Evolutionary conservation across 2,888 invertebrate genomes (phyloP).

Genomic region (Eupithecia subfuscata): DNA sequence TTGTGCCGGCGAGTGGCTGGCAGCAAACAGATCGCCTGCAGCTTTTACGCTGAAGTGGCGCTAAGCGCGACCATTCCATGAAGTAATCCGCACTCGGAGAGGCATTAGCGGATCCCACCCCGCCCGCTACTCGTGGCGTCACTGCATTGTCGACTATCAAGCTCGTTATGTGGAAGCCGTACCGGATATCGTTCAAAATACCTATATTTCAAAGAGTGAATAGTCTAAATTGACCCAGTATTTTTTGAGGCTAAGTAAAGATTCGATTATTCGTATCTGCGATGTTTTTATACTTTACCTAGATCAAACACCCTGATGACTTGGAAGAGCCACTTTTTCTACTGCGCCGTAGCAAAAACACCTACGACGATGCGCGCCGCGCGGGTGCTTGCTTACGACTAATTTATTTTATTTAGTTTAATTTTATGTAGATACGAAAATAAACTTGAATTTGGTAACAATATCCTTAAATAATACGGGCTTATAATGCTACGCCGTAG

Average conservation of each 20-base stretch:
- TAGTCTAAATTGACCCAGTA: background rate
- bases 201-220: background rate
- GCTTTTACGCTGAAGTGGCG: slow-evolving; percentile 71
- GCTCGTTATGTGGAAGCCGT: slow-evolving; percentile 54
- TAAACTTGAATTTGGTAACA: background rate
- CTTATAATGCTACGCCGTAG: background rate
- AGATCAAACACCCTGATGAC: background rate
- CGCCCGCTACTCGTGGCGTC: slow-evolving; percentile 44
- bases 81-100: slow-evolving; percentile 73
- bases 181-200: background rate
- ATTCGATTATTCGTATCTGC: background rate
- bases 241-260: background rate
- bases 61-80: slow-evolving; percentile 73
- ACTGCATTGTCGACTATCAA: slow-evolving; percentile 65
- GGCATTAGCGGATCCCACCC: slow-evolving; percentile 65
- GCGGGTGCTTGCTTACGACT: background rate
- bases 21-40: slow-evolving; percentile 70
- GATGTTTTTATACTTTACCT: background rate
- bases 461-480: background rate
- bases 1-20: slow-evolving; percentile 60
- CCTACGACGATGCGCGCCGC: background rate
- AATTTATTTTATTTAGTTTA: background rate
- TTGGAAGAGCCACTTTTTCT: background rate
- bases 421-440: background rate
- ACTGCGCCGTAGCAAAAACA: background rate